Evolutionary conservation across 2,113 vertebrate genomes (phyloP).

Genomic region (Psittacus erithacus): DNA sequence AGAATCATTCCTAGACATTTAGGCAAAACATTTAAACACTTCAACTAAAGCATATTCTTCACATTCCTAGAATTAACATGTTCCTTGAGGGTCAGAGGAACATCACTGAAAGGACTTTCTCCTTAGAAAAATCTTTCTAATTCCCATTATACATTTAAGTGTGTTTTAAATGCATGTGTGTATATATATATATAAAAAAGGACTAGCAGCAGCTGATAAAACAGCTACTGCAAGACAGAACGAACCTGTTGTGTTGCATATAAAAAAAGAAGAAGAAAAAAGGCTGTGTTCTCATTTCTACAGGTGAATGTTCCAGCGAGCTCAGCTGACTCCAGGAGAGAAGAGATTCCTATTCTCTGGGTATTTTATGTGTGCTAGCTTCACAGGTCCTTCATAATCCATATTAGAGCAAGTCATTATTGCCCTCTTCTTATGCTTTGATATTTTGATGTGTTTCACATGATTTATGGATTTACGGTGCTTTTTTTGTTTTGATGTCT

Average conservation of each 20-base stretch:
- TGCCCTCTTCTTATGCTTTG: background rate
- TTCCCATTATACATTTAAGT: background rate
- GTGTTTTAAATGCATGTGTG: background rate
- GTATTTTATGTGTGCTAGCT: constrained; percentile 6
- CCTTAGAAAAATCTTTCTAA: background rate
- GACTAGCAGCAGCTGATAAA: background rate
- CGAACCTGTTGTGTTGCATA: background rate
- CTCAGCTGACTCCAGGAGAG: background rate
- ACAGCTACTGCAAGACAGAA: background rate
- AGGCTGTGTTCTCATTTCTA: background rate
- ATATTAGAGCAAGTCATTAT: constrained; percentile 5
- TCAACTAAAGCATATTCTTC: background rate
- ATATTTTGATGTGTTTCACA: background rate
- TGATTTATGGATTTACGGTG: background rate
- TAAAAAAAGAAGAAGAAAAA: background rate
- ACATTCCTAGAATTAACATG: background rate
- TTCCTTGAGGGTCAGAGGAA: background rate
- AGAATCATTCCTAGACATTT: background rate
- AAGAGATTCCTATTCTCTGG: background rate
- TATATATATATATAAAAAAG: background rate
- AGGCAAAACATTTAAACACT: constrained; percentile 23
- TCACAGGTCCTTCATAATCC: background rate
- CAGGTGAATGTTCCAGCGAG: background rate
- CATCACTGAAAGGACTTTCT: background rate
- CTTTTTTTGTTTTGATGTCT: background rate